Conservation (phyloP, 2,888 invertebrate genomes). For the Gymnosoma rotundatum region DNA sequence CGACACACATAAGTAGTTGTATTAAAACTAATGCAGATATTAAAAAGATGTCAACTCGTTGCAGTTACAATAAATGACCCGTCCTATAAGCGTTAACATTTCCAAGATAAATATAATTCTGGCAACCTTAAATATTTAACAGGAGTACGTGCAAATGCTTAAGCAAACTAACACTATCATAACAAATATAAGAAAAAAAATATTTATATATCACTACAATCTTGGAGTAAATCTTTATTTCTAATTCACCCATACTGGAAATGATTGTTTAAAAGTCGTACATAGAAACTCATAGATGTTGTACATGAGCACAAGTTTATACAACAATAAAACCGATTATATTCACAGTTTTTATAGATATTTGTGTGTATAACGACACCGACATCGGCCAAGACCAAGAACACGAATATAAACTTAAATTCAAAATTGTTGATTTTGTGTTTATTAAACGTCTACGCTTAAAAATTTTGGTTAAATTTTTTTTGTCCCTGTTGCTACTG, state of each 20-base stretch:
- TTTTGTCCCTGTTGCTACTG: conserved; percentile 36
- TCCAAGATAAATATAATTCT: background rate
- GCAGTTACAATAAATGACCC: no score
- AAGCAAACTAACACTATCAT: conserved; percentile 49
- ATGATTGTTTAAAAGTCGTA: conserved; percentile 43
- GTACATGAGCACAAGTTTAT: background rate
- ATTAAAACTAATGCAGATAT: no score
- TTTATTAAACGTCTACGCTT: conserved; percentile 51
- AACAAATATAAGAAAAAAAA: conserved; percentile 25
- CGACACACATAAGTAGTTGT: no score
- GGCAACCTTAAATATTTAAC: conserved; percentile 35
- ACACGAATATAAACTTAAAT: conserved; percentile 50
- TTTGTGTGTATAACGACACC: conserved; percentile 21
- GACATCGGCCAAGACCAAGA: conserved; percentile 42
- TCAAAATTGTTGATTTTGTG: conserved; percentile 52
- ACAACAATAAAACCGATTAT: background rate
- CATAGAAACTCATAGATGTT: background rate
- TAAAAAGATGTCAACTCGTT: no score
- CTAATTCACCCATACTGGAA: conserved; percentile 58
- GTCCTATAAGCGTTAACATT: background rate
- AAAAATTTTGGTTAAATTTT: conserved; percentile 48
- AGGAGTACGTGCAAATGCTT: conserved; percentile 32
- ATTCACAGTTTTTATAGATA: conserved; percentile 35
- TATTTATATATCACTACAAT: no score
- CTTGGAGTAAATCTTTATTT: conserved; percentile 65